Conservation (phyloP, 2,888 invertebrate genomes). For the Rugalucina vietnamica region DNA sequence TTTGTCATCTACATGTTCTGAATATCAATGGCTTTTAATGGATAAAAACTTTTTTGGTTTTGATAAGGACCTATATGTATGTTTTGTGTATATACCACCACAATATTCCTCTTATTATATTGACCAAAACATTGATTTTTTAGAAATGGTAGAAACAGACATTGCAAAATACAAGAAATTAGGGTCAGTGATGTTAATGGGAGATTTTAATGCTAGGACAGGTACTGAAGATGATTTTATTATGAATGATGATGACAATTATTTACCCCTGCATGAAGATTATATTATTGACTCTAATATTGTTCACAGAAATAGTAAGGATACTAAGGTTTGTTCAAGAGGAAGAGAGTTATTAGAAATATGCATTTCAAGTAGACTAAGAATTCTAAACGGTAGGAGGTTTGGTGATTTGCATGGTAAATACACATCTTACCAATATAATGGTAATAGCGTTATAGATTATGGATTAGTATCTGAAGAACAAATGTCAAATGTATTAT, state of each 20-base stretch:
- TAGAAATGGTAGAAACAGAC: neutral
- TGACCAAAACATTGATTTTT: neutral
- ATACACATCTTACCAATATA: neutral
- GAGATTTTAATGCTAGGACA: neutral
- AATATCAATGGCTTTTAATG: constrained; percentile 9
- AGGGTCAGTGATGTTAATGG: neutral
- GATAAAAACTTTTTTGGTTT: neutral
- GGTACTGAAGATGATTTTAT: neutral
- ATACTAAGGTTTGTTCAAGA: neutral
- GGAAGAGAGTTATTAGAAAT: neutral
- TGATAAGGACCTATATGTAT: neutral
- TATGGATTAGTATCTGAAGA: neutral
- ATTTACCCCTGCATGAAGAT: neutral
- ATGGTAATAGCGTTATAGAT: neutral
- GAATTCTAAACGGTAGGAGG: neutral
- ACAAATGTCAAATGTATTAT: neutral
- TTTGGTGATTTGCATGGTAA: neutral
- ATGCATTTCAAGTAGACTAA: neutral
- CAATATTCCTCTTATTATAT: neutral
- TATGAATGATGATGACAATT: neutral
- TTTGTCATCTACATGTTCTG: neutral
- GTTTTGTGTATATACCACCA: constrained; percentile 1
- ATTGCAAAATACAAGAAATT: neutral
- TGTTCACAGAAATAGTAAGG: neutral
- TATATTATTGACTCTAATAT: neutral